These are phyloP conservation scores for Chelidonichthys spinosus DNA, from an alignment of 2,797 vertebrate species.

Conservation along the genomic window DNA sequence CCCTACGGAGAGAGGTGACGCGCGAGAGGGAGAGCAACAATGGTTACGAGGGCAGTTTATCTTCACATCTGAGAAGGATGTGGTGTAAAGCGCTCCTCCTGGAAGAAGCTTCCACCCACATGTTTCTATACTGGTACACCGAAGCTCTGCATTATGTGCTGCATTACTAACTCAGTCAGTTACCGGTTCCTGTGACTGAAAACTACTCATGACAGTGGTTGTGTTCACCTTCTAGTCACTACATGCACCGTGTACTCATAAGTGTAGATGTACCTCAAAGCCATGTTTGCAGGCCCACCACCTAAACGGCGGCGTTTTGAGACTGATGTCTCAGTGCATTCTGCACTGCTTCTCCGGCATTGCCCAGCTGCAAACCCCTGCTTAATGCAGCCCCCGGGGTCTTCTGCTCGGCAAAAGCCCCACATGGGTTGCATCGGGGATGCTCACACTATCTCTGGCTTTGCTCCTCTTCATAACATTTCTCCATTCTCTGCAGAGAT, in stretches of 20 bases:
- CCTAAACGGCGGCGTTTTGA: no score
- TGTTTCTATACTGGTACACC: slow-evolving; percentile 57
- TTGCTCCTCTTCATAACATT: no score
- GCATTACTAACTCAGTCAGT: slow-evolving; percentile 11
- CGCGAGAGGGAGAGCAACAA: neutral
- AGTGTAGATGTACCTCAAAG: no score
- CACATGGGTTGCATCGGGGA: no score
- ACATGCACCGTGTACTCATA: neutral
- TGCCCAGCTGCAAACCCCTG: no score
- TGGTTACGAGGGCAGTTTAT: slow-evolving; percentile 45
- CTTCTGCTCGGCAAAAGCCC: no score
- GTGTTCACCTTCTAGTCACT: slow-evolving; percentile 8
- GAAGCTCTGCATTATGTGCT: slow-evolving; percentile 38
- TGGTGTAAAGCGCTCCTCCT: slow-evolving; percentile 48
- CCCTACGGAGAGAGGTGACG: neutral
- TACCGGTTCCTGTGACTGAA: slow-evolving; percentile 43
- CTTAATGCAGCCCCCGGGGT: no score
- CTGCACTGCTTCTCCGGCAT: no score
- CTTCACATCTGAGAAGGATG: slow-evolving; percentile 59
- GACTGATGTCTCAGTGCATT: no score
- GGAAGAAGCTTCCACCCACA: slow-evolving; percentile 61
- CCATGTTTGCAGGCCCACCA: no score
- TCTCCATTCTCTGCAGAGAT: no score
- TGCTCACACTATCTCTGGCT: no score
- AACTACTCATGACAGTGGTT: slow-evolving; percentile 16